These are phyloP conservation scores for Cataglyphis albicans DNA, from an alignment of 2,888 invertebrate species.

Conservation along the genomic window DNA sequence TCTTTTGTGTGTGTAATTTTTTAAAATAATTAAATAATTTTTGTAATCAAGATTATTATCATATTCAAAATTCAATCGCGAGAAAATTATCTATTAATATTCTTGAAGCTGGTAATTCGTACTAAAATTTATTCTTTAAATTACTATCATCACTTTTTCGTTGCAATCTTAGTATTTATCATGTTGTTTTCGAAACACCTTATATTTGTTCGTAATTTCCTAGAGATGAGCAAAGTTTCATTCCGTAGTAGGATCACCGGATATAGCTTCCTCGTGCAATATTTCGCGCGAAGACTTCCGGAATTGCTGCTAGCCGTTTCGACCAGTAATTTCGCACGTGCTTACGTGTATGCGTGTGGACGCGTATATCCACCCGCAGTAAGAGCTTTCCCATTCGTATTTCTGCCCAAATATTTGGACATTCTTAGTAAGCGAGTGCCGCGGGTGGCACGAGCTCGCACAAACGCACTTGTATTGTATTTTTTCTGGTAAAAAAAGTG, in stretches of 20 bases:
- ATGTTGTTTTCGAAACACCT: conserved; percentile 30
- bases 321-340: conserved; percentile 30
- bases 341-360: conserved; percentile 33
- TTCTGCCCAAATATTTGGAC: conserved; percentile 73
- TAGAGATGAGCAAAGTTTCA: conserved; percentile 38
- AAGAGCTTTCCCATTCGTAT: conserved; percentile 65
- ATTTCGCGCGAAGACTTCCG: conserved; percentile 30
- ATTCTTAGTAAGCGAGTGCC: conserved; percentile 68
- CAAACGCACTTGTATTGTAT: conserved; percentile 60
- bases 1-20: not conserved
- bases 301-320: conserved; percentile 33
- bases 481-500: conserved; percentile 57
- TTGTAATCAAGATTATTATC: not conserved
- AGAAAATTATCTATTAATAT: not conserved
- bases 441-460: conserved; percentile 31
- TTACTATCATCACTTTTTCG: not conserved
- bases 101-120: not conserved
- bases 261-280: conserved; percentile 31
- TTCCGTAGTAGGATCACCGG: conserved; percentile 11
- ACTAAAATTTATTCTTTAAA: not conserved
- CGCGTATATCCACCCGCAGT: conserved; percentile 26
- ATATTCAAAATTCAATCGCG: not conserved
- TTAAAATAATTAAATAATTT: not conserved
- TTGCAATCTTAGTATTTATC: not conserved
- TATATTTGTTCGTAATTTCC: conserved; percentile 19